phyloP scores from a whole-genome alignment of 1,140 invertebrate species.

The Drosophila mojavensis region DNA sequence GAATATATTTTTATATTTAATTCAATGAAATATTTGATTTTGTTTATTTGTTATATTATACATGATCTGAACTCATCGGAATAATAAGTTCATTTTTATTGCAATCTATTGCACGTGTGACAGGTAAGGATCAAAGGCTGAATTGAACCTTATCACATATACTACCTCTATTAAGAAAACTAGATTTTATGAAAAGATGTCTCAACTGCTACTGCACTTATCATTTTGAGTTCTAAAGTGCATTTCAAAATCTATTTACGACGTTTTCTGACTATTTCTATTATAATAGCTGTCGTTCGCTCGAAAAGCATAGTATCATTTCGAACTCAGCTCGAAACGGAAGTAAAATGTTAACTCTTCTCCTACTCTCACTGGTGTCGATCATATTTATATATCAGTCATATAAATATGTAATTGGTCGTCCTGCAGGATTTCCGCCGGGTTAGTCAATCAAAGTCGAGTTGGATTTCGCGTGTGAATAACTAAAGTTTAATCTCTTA shows the following conservation, averaged over 20 bases:
- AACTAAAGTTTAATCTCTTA: constrained; percentile 21
- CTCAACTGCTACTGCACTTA: too few relatives aligned
- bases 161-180: too few relatives aligned
- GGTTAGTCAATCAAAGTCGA: constrained; percentile 45
- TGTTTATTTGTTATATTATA: too few relatives aligned
- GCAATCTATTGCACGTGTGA: too few relatives aligned
- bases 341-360: constrained; percentile 65
- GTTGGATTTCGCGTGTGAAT: neutral
- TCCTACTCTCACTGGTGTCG: constrained; percentile 51
- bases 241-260: neutral
- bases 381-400: constrained; percentile 49
- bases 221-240: neutral
- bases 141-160: too few relatives aligned
- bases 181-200: too few relatives aligned
- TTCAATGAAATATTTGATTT: too few relatives aligned
- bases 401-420: constrained; percentile 62
- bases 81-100: too few relatives aligned
- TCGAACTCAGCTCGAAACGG: constrained; percentile 25
- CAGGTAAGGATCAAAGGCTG: too few relatives aligned
- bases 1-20: too few relatives aligned
- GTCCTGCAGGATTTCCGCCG: constrained; percentile 71
- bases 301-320: constrained; percentile 41
- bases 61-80: too few relatives aligned
- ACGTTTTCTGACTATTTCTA: constrained; percentile 33
- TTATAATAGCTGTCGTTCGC: constrained; percentile 34